Percentiles rank a stretch among this genome's conserved stretches.
These are phyloP conservation scores for Chloroclysta siterata DNA, from an alignment of 2,888 invertebrate genomes.

Conservation along the genomic window DNA sequence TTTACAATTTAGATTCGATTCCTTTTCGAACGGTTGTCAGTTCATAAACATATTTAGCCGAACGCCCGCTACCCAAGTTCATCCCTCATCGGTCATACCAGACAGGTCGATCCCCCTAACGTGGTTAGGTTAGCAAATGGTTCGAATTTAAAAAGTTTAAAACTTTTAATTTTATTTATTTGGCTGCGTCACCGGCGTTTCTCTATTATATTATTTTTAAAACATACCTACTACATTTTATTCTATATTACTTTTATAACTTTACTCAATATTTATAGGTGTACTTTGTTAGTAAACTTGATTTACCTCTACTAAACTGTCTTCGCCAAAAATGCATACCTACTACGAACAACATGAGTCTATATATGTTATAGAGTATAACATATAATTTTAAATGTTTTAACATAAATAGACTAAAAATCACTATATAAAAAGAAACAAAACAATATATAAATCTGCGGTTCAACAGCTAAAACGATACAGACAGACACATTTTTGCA, in stretches of 20 bases:
- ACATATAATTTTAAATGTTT: too few species aligned
- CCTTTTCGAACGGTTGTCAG: not conserved
- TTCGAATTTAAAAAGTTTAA: not conserved
- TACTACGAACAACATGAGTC: too few species aligned
- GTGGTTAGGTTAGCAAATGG: not conserved
- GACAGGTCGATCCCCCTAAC: not conserved
- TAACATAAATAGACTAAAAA: too few species aligned
- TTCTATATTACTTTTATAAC: too few species aligned
- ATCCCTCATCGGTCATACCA: constrained; percentile 6
- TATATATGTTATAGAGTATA: too few species aligned
- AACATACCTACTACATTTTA: not conserved
- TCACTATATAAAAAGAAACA: too few species aligned
- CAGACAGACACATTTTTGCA: too few species aligned
- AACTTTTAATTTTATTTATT: not conserved
- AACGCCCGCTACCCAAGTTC: constrained; percentile 1
- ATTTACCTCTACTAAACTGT: too few species aligned
- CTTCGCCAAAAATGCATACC: too few species aligned
- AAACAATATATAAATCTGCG: too few species aligned
- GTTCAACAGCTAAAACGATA: too few species aligned
- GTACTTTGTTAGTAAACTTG: too few species aligned
- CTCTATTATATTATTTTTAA: not conserved
- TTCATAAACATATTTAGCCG: not conserved
- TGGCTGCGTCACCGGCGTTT: not conserved
- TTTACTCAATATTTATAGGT: constrained; percentile 1
- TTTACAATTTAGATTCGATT: not conserved